Evolutionary conservation across 2,113 vertebrate species (phyloP), one percentile per base, ranked within the genome.

Genomic region (Sigmodon hispidus): DNA sequence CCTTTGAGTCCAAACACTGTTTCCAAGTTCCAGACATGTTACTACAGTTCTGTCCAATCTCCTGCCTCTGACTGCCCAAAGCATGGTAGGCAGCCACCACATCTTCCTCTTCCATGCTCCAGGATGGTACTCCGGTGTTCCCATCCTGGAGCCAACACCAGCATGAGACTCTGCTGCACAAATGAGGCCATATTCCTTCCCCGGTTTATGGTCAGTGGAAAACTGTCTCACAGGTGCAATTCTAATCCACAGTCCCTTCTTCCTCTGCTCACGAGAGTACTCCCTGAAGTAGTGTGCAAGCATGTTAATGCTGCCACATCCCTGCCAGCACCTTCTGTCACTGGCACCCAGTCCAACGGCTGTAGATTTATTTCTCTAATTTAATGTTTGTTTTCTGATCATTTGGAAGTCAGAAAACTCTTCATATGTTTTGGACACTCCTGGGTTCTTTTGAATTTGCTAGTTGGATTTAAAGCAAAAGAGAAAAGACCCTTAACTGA

Each of bases 401-500:
- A 90, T 79, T 95, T 63, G 77, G 52, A 48, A 89, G 5, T 13
- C 57, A 3, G 11, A 81, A 52, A 94, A 88, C n/a, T 59, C 80
- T 87, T 79, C 45, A 26, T 72, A 31, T 76, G 6, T 36, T 72
- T 87, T 6, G 13, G 67, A 65, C 29, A 34, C 57, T 40, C 76
- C 75, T 12, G 61, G 84, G 2, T 73, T 70, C 87, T 94, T 59
- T 87, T 5, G 40, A 72, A 36, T 91, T 40, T 69, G 29, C 29
- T 86, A 29, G 80, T 85, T 17, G 43, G 48, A 94, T 92, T 67
- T 73, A 93, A 73, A 80, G 48, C 29, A n/a, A 65, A 89, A 80
- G n/a, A 87, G 15, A 40, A 40, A 88, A 81, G 57, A 22, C 91
- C 29, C 11, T 55, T 57, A 76, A 48, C 59, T 67, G 12, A 48